These are phyloP conservation scores for Gymnocypris eckloni DNA, from an alignment of 2,797 vertebrate genomes.

Conservation along the genomic window DNA sequence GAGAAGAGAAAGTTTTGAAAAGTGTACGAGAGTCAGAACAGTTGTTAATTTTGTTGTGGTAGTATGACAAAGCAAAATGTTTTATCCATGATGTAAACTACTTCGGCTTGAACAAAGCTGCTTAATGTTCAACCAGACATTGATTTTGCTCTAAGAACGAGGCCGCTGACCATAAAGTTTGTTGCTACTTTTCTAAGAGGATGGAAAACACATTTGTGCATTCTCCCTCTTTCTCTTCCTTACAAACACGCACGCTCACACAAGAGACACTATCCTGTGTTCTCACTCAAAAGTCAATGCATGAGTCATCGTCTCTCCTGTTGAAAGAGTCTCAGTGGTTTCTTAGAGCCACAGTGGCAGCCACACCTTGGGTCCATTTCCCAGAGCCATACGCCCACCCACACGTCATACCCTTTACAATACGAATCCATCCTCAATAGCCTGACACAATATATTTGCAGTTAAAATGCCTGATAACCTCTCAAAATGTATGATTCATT, in stretches of 20 bases:
- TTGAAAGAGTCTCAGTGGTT: constrained; percentile 59
- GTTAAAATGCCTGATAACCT: constrained; percentile 20
- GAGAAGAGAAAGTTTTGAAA: no score
- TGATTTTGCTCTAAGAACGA: constrained; percentile 13
- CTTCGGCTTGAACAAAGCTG: neutral
- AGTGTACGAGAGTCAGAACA: no score
- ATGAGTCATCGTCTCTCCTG: constrained; percentile 65
- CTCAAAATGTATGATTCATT: neutral
- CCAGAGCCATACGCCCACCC: constrained; percentile 47
- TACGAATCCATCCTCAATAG: constrained; percentile 14
- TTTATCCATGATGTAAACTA: neutral
- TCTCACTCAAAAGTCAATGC: constrained; percentile 66
- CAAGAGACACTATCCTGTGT: constrained; percentile 64
- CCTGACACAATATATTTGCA: neutral
- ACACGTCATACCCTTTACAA: constrained; percentile 49
- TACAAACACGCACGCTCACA: constrained; percentile 66
- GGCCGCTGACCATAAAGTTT: constrained; percentile 39
- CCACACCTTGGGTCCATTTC: constrained; percentile 51
- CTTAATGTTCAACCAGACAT: constrained; percentile 9
- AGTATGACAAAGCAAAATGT: neutral
- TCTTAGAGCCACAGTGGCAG: constrained; percentile 57
- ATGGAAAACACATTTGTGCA: constrained; percentile 56
- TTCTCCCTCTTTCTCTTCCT: constrained; percentile 48
- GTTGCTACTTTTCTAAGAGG: constrained; percentile 54
- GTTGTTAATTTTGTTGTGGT: no score